Evolutionary conservation across 2,113 vertebrate species (phyloP), one percentile per base, ranked within the genome.

Genomic region (Pollimyrus isidori): DNA sequence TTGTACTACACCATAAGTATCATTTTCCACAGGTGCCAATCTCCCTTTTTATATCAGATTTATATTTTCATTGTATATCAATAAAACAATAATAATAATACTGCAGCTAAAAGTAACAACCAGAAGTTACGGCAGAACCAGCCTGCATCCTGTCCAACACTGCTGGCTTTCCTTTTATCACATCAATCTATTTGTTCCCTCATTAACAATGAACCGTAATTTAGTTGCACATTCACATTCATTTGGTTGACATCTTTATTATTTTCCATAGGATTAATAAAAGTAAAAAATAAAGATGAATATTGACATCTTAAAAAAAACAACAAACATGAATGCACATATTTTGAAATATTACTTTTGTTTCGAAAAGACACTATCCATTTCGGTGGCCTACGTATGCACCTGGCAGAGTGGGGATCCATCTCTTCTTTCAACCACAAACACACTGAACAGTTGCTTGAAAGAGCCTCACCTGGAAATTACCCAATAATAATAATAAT

Each of bases 241-340:
- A 35, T 35, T 53, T 30, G 50, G 30, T 87, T 87, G 50, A 87
- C 85, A 87, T 87, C 45, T 86, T 87, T 87, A 87, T 87, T 87
- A 35, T 30, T 56, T 56, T 87, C 46, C 85, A 87, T 35, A 35
- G 49, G 85, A 35, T 87, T 87, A 87, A 87, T 87, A 87, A 52
- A 87, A 87, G 85, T 87, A 39, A 53, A 87, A 87, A 87, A 53
- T 52, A 53, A 87, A 87, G 45, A 80, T 80, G 73, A 87, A 87
- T 87, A 87, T 87, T 56, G 50, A 87, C 85, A 87, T 42, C 50
- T 87, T 52, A 87, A 87, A 87, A 87, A 86, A 49, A 49, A 21
- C 23, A 84, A 84, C 39, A 45, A 23, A 87, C 19, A 87, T 87
- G 50, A 87, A 87, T 56, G 48, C 3, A 19, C 82, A 84, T 84